phyloP scores from a whole-genome alignment of 2,797 vertebrate species.

The Peromyscus attwateri region DNA sequence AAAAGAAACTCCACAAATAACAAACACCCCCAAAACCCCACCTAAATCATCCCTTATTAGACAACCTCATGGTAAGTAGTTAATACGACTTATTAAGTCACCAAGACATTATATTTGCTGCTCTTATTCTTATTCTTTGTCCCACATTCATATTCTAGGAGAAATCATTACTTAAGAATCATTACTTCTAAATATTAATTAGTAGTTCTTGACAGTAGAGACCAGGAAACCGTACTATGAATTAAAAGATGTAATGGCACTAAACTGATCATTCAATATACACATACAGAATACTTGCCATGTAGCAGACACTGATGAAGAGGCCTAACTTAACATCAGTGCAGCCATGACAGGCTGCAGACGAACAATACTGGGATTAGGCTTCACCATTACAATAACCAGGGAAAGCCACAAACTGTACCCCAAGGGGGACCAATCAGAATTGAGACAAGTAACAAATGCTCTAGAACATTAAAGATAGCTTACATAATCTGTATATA shows the following conservation, averaged over 20 bases:
- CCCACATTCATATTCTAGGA: constrained; percentile 24
- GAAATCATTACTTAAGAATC: constrained; percentile 30
- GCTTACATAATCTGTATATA: too few species aligned
- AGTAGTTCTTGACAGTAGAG: neutral
- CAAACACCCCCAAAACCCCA: too few species aligned
- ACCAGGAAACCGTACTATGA: neutral
- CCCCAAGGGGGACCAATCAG: too few species aligned
- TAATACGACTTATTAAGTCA: neutral
- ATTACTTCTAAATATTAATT: constrained; percentile 32
- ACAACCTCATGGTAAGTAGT: neutral
- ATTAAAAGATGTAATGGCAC: constrained; percentile 44
- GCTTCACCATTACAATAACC: too few species aligned
- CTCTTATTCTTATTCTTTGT: constrained; percentile 35
- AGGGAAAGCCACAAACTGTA: too few species aligned
- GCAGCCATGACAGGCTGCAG: too few species aligned
- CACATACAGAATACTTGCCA: neutral
- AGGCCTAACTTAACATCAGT: too few species aligned
- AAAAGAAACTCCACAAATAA: neutral
- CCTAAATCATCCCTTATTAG: neutral
- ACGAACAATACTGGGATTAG: too few species aligned
- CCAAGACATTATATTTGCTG: constrained; percentile 7
- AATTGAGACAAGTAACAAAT: too few species aligned
- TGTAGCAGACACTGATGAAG: neutral
- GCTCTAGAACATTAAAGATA: too few species aligned
- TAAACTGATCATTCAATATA: constrained; percentile 38